Evolutionary conservation across 2,113 vertebrate genomes (phyloP), one percentile per base, ranked within the genome.

Genomic region (Syngnathoides biaculeatus): DNA sequence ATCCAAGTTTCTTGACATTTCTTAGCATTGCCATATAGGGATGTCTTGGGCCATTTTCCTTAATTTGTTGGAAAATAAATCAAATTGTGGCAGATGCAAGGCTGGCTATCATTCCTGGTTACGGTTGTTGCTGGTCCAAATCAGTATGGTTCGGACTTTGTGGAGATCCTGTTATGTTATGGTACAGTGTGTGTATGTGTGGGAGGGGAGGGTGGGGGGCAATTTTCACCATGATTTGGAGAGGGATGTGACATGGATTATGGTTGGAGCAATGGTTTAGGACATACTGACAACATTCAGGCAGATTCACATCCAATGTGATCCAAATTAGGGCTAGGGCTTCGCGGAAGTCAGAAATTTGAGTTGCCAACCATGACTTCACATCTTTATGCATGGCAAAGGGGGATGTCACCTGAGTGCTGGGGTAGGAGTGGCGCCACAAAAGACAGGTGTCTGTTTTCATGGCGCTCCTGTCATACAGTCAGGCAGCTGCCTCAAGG

Each of bases 391-490:
- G 52, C 52, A 24, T 50, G 55, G 57, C 30, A 70, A 78, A 50
- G 43, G 24, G 27, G 14, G 24, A 50, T 50, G 24, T 47, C 10
- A 65, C 47, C 43, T 35, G 26, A 48, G 43, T 12, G 5, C 10
- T 22, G 9, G 19, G 19, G 30, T 20, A 20, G 26, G 47, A 30
- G 26, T 53, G 60, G 75, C 78, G 69, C 81, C 80, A 68, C 58
- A 30, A 72, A 74, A 65, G 75, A 64, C 77, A 66, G 68, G 76
- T 89, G 69, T 90, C 86, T 43, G 65, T 58, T 81, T 68, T 64
- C 79, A 79, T 59, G 59, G 52, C 57, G 56, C 78, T 58, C 35
- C 62, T 62, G 62, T 85, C 65, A 65, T 70, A 19, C 57, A 62
- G 19, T 13, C 47, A n/a, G 24, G 74, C 75, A 68, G 60, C 74